phyloP scores from a whole-genome alignment of 2,797 vertebrate genomes.

The Eospalax fontanierii region DNA sequence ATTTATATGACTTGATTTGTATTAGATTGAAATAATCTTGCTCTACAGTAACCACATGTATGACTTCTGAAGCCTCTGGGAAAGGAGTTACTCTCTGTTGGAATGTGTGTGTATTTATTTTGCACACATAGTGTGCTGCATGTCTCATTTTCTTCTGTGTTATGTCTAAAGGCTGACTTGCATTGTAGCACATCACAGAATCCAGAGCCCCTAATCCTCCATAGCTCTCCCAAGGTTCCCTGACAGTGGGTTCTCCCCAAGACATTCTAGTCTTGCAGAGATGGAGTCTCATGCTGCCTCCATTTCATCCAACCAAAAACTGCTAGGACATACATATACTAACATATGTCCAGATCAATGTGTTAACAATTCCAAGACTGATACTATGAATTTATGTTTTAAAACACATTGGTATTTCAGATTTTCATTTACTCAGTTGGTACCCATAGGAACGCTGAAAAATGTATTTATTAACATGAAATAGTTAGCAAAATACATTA shows the following conservation, averaged over 20 bases:
- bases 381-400: neutral
- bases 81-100: neutral
- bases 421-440: slow-evolving; percentile 4
- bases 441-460: neutral
- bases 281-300: neutral
- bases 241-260: neutral
- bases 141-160: neutral
- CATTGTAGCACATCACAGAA: neutral
- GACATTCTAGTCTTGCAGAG: neutral
- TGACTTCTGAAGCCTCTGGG: neutral
- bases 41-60: neutral
- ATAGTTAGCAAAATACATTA: neutral
- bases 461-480: slow-evolving; percentile 6
- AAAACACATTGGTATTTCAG: slow-evolving; percentile 24
- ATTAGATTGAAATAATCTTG: slow-evolving; percentile 11
- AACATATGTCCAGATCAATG: neutral
- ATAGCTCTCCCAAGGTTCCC: neutral
- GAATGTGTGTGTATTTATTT: neutral
- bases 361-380: neutral
- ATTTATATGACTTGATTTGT: neutral
- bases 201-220: neutral
- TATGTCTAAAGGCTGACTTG: neutral
- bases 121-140: neutral
- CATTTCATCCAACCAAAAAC: neutral
- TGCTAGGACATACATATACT: neutral